Evolutionary conservation across 2,113 vertebrate species (phyloP), one percentile per base, ranked within the genome.

Genomic region (Hassar affinis): DNA sequence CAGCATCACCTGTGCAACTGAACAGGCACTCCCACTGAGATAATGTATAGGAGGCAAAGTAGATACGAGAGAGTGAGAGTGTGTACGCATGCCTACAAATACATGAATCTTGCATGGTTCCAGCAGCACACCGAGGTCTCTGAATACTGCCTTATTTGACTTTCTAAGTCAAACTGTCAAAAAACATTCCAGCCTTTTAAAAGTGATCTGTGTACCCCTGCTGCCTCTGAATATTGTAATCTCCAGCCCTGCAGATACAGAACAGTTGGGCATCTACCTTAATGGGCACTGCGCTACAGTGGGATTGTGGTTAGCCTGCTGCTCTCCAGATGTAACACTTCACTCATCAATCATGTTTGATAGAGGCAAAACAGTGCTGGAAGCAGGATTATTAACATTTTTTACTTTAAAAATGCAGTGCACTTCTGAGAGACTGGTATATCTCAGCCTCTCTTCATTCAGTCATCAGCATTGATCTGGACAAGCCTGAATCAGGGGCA

Each of bases 271-370:
- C 78, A 61, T 71, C 71, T n/a, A 80, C 57, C 69, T 71, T 85
- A 83, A 85, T 87, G 54, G 72, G 33, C 10, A 42, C 54, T 38
- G 57, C 9, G 33, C 68, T 69, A 47, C 79, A 74, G 80, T 45
- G 78, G 47, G 47, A 81, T 83, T 68, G 25, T 52, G 52, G 81
- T 82, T 78, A 61, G 5, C 86, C 81, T 86, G 84, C 86, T 84
- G 84, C 72, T 81, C 78, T 87, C 52, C 81, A 84, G 87, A 88
- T 85, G 86, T 22, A 25, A 11, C n/a, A 51, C 59, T 84, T 54
- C 68, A 20, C n/a, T 51, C 72, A 84, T 84, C 84, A 84, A 74
- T 85, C 87, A 88, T 18, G 47, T 80, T 66, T 51, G 45, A 69
- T 64, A 76, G 78, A 61, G 62, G 76, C 71, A 71, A 51, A 78